Conservation (phyloP, 2,888 invertebrate genomes). For the Dexiosoma caninum region DNA sequence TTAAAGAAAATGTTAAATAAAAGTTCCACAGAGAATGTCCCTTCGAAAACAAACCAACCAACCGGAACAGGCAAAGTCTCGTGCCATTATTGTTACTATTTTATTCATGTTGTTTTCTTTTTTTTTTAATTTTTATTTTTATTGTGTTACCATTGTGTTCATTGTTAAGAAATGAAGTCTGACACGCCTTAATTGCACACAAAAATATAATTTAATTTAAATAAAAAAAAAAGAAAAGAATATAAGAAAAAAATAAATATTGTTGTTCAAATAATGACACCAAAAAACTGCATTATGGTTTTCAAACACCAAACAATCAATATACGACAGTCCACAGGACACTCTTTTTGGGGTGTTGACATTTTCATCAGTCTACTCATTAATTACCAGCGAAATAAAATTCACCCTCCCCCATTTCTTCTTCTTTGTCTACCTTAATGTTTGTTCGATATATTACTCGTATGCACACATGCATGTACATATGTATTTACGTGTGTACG, state of each 20-base stretch:
- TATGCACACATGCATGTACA: neutral
- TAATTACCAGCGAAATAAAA: constrained; percentile 27
- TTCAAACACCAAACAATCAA: constrained; percentile 31
- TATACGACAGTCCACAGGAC: neutral
- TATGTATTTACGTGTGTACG: too few relatives aligned
- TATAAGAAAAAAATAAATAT: constrained; percentile 16
- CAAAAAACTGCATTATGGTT: constrained; percentile 52
- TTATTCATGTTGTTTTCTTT: constrained; percentile 1
- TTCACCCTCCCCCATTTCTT: neutral
- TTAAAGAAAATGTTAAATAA: constrained; percentile 16
- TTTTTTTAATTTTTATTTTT: neutral
- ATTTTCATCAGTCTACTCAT: constrained; percentile 22
- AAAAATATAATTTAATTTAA: constrained; percentile 62
- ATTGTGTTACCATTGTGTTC: constrained; percentile 31
- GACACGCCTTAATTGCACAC: constrained; percentile 62
- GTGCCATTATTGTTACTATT: constrained; percentile 30
- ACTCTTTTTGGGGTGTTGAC: neutral
- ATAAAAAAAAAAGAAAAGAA: constrained; percentile 45
- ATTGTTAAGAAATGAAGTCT: constrained; percentile 12
- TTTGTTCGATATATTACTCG: neutral
- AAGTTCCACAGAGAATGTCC: constrained; percentile 8
- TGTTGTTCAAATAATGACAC: constrained; percentile 46
- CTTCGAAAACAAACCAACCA: constrained; percentile 41
- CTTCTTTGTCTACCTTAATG: constrained; percentile 15
- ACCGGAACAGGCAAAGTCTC: constrained; percentile 47